Base-by-base conservation (phyloP, 2,888 invertebrate species). In the Venustoraphidia nigricollis region DNA sequence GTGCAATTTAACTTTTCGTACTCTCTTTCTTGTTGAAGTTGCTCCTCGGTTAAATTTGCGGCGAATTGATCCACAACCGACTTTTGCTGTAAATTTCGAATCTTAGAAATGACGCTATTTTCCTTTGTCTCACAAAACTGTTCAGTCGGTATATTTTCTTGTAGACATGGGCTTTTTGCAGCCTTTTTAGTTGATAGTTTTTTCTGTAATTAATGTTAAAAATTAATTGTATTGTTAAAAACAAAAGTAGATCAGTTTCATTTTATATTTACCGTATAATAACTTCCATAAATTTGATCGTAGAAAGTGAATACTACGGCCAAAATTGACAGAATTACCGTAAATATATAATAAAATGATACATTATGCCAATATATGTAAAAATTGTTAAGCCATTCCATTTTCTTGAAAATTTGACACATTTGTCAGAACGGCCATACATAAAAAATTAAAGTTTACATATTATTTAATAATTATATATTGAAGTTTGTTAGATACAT, bases 1-100 rank as follows among this genome's bases (percentile, higher is more conserved):
- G 8, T 13, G 10, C 8, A 8, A 41, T 41, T 27, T 27, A 27
- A 27, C 6, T 27, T 27, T 9, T 11, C 49, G 51, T 52, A 57
- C 57, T 53, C 52, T 50, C 48, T 54, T 46, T 57, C 57, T 41
- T 56, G 51, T 41, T 51, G 44, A 14, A 56, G 47, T 45, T 57
- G 55, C 43, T 57, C 52, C 40, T 53, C 52, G 14, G 57, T 53
- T 38, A 57, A 44, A 34, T 49, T 51, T 37, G 54, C 54, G 9
- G 53, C 48, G 10, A 55, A 36, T 46, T 55, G 40, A 17, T 51
- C 48, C 10, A 41, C 41, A 10, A 41, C 9, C 10, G 11, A 14
- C 10, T 41, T 14, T 41, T 41, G 41, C 27, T 27, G 27, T 27
- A 27, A 27, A 27, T 27, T 27, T 27, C 27, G 27, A 27, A 27